A percentile compares a stretch with the other conserved stretches of the same genome.
These are phyloP conservation scores for Circaetus gallicus DNA, from an alignment of 2,113 vertebrate species.

Conservation along the genomic window DNA sequence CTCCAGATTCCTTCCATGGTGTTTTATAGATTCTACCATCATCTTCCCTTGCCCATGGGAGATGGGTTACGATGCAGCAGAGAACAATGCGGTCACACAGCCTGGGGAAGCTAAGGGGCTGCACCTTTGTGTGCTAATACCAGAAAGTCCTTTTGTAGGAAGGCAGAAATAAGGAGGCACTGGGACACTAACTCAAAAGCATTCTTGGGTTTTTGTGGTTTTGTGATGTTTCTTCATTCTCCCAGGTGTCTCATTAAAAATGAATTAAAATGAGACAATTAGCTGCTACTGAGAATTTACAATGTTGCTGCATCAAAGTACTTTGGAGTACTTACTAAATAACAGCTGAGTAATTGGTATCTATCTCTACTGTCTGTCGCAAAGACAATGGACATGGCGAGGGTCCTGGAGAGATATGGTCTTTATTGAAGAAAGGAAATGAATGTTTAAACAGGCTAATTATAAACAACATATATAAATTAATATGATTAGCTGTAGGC, in stretches of 20 bases:
- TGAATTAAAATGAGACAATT: slow-evolving; percentile 45
- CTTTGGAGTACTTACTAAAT: neutral
- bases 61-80: neutral
- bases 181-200: neutral
- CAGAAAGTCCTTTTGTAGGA: neutral
- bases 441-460: neutral
- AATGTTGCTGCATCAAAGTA: slow-evolving; percentile 21
- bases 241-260: slow-evolving; percentile 49
- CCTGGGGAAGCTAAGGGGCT: neutral
- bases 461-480: neutral
- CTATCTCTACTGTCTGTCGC: neutral
- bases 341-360: slow-evolving; percentile 17
- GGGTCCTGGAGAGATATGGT: neutral
- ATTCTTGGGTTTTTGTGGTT: neutral
- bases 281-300: slow-evolving; percentile 1
- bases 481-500: neutral
- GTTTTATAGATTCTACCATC: neutral
- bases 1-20: neutral
- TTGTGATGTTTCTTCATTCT: slow-evolving; percentile 2
- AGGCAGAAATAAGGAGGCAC: neutral
- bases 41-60: fast-evolving
- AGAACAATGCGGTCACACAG: neutral
- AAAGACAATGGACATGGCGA: neutral
- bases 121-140: neutral
- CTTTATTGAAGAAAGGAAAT: neutral